Base-by-base conservation (phyloP, 2,113 vertebrate genomes). In the Girardinichthys multiradiatus region DNA sequence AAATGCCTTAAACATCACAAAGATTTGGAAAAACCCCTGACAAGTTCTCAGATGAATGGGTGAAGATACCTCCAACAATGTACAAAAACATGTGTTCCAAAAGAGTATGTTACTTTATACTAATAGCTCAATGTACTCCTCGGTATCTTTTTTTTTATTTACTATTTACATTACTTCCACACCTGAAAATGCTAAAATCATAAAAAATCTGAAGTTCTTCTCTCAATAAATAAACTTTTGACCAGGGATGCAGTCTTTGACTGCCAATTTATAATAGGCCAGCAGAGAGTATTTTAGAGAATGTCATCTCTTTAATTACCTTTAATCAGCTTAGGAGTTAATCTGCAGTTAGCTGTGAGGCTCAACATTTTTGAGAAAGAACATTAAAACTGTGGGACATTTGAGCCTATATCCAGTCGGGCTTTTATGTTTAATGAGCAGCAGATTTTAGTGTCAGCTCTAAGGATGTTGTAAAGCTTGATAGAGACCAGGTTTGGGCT, bases 221-320 rank as follows among this genome's bases (percentile, higher is more conserved):
- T 60, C 19, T 60, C 28, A 60, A 2, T 21, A 2, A 7, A 4
- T 59, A 12, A 60, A 31, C 19, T 60, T 30, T 60, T 30, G 58
- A 60, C 58, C 15, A 10, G 17, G 29, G 58, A 60, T 6, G 7
- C 6, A 67, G 64, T 68, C 24, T 26, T 69, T 69, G 31, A 31
- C 11, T 13, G 17, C 26, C 12, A 60, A 42, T 19, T 17, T 17
- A 72, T 63, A 35, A 58, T 24, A 68, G n/a, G 48, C 45, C 28
- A 76, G 65, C 27, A 75, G 45, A 80, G 60, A 76, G 19, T 33
- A 71, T 85, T 68, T 61, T 81, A 60, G 79, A 71, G 65, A 77
- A 85, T 63, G 66, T 74, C 62, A 82, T 73, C 64, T 33, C 70
- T 85, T 87, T 86, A 85, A 92, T 90, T 88, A 88, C 69, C 76